These are phyloP conservation scores for Noturus placidus DNA, from an alignment of 2,113 vertebrate species.

Conservation along the genomic window DNA sequence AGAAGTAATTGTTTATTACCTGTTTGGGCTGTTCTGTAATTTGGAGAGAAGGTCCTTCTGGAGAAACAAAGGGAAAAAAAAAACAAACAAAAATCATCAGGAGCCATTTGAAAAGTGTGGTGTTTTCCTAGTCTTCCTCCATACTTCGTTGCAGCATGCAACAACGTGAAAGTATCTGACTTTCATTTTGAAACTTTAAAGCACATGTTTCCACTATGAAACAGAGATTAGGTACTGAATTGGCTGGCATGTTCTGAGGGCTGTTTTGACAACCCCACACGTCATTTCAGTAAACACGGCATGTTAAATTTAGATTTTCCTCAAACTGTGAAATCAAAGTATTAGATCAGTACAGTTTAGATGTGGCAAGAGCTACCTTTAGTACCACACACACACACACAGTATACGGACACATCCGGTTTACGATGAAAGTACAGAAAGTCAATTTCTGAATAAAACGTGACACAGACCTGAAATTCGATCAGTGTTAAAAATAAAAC, in stretches of 20 bases:
- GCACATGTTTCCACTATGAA: neutral
- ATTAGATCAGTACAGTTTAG: neutral
- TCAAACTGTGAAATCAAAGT: neutral
- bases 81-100: neutral
- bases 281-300: neutral
- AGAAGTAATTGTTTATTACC: constrained; percentile 66
- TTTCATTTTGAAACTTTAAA: neutral
- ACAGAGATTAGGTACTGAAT: neutral
- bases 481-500: neutral
- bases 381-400: neutral
- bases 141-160: neutral
- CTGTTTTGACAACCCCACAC: constrained; percentile 6
- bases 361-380: neutral
- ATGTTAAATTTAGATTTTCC: neutral
- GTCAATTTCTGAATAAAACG: constrained; percentile 1
- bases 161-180: neutral
- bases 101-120: neutral
- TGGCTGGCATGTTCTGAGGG: neutral
- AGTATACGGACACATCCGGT: neutral
- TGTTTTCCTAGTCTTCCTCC: neutral
- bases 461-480: neutral
- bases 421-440: neutral
- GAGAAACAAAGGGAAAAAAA: constrained; percentile 65
- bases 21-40: constrained; percentile 89
- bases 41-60: constrained; percentile 81